A percentile compares a stretch with the other conserved stretches of the same genome.
These are phyloP conservation scores for Chironomus striatipennis DNA, from an alignment of 1,140 invertebrate species.

Conservation along the genomic window DNA sequence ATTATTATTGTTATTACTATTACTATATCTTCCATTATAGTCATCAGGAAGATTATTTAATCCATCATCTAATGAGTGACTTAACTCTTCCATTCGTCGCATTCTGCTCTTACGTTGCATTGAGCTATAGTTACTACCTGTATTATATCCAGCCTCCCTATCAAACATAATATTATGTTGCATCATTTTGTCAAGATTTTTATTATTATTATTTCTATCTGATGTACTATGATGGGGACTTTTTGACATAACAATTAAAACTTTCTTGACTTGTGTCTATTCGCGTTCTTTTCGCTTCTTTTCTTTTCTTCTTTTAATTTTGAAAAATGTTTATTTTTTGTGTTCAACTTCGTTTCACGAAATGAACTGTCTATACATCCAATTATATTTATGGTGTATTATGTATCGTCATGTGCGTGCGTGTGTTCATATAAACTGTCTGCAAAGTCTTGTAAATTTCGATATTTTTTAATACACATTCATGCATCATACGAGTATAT, in stretches of 20 bases:
- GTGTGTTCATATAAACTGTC: neutral
- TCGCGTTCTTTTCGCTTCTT: neutral
- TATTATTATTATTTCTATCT: neutral
- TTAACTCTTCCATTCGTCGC: neutral
- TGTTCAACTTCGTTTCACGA: neutral
- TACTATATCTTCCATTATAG: neutral
- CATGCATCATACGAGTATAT: neutral
- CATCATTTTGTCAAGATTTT: neutral
- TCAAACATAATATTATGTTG: conserved; percentile 19
- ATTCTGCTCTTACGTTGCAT: conserved; percentile 1
- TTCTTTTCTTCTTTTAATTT: neutral
- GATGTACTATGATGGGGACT: conserved; percentile 1
- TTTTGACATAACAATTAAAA: conserved; percentile 17
- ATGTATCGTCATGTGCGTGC: neutral
- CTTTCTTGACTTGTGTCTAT: neutral
- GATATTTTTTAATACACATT: neutral
- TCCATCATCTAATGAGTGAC: neutral
- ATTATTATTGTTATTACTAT: neutral
- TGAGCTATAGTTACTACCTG: neutral
- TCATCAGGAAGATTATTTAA: neutral
- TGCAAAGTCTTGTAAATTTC: too few species aligned
- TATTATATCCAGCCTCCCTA: conserved; percentile 15
- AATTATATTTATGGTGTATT: too few species aligned
- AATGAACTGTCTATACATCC: too few species aligned
- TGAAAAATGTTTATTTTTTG: neutral